phyloP scores from a whole-genome alignment of 2,797 vertebrate species.

The Sebastes cheni region DNA sequence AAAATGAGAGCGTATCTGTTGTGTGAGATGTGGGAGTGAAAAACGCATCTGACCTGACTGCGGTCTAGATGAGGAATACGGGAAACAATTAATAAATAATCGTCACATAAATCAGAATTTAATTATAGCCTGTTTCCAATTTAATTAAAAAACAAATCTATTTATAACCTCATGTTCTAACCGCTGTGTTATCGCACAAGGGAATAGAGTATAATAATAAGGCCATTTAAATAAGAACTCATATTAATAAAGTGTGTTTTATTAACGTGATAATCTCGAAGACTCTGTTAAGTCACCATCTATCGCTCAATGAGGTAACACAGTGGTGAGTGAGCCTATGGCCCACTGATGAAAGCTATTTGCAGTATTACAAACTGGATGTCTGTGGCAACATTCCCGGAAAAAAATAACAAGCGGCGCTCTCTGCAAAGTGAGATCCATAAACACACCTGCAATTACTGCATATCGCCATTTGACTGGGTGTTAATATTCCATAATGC shows the following conservation, averaged over 20 bases:
- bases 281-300: no score
- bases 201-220: neutral
- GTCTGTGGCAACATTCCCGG: no score
- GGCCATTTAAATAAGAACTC: neutral
- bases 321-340: no score
- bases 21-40: no score
- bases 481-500: neutral
- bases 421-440: neutral
- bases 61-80: no score
- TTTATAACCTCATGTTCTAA: neutral
- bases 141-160: neutral
- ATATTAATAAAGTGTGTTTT: neutral
- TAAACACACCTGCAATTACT: neutral
- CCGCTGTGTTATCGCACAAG: neutral
- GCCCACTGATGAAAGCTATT: no score
- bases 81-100: neutral
- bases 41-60: no score
- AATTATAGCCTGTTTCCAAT: neutral
- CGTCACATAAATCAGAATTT: neutral
- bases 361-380: no score
- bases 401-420: neutral
- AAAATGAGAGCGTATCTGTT: no score
- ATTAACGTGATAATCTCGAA: neutral
- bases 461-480: neutral
- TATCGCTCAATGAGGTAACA: no score